Conservation (phyloP, 2,888 invertebrate species). For the Harmothoe impar region DNA sequence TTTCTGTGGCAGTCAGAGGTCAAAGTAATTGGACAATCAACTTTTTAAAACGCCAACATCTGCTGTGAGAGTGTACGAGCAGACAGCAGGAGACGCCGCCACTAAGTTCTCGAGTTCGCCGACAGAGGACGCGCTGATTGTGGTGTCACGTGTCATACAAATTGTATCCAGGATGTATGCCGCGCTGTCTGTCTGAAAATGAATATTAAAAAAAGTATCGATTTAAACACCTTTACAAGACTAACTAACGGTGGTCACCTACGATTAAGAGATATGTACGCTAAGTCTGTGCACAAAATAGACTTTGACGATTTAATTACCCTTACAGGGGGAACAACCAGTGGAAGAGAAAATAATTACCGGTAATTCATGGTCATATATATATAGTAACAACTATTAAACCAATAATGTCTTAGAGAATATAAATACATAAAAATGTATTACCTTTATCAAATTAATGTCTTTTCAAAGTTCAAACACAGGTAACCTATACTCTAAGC, state of each 20-base stretch:
- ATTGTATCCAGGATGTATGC: neutral
- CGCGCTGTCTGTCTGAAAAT: neutral
- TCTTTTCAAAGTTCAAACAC: neutral
- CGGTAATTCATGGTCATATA: too few species aligned
- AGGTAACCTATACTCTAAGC: neutral
- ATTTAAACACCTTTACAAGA: too few species aligned
- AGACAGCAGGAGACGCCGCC: neutral
- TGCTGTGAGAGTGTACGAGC: constrained; percentile 16
- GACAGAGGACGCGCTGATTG: neutral
- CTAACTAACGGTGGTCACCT: too few species aligned
- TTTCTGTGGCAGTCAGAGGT: neutral
- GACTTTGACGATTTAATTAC: too few species aligned
- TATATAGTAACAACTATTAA: too few species aligned
- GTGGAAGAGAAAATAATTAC: too few species aligned
- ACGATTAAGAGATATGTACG: too few species aligned
- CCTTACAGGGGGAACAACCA: too few species aligned
- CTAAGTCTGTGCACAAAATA: too few species aligned
- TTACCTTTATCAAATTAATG: too few species aligned
- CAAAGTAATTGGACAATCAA: constrained; percentile 49
- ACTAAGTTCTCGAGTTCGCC: neutral
- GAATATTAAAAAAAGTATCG: neutral
- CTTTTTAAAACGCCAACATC: constrained; percentile 47
- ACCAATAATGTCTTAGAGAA: too few species aligned
- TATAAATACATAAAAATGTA: too few species aligned
- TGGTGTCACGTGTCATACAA: constrained; percentile 1